A percentile compares a stretch with the other conserved stretches of the same genome.
phyloP scores from a whole-genome alignment of 2,797 vertebrate genomes.

The Nannoperca australis region DNA sequence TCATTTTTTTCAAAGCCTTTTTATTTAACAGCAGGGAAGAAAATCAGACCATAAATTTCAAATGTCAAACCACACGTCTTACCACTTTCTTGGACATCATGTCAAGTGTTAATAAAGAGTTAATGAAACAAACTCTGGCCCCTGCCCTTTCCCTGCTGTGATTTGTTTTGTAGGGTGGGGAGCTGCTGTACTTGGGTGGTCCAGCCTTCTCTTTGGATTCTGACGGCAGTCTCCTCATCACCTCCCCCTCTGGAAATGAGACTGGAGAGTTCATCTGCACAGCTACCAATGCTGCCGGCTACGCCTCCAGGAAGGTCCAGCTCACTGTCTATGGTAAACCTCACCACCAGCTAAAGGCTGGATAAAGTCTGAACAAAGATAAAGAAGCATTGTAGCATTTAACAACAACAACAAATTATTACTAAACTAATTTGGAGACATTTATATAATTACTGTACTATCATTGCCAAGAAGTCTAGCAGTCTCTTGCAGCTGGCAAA shows the following conservation, averaged over 20 bases:
- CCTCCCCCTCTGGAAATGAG: conserved; percentile 90
- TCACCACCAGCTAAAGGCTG: background rate
- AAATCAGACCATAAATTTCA: conserved; percentile 35
- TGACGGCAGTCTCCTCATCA: conserved; percentile 90
- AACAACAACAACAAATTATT: background rate
- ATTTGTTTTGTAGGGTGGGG: conserved; percentile 87
- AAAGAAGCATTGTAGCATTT: background rate
- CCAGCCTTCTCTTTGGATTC: conserved; percentile 86
- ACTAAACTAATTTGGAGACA: background rate
- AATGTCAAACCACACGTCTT: conserved; percentile 33
- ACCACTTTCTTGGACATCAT: conserved; percentile 13
- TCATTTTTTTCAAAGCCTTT: conserved; percentile 12
- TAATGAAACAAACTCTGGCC: conserved; percentile 50
- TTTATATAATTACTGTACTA: background rate
- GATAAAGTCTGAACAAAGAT: background rate
- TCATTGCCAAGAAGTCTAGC: background rate
- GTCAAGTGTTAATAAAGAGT: conserved; percentile 48
- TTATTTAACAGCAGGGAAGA: background rate
- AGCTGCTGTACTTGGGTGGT: conserved; percentile 85
- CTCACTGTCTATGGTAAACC: conserved; percentile 95
- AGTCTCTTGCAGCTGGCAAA: conserved; percentile 1
- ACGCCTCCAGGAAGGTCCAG: conserved; percentile 92
- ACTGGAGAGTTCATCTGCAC: conserved; percentile 94
- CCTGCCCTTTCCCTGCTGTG: conserved; percentile 52
- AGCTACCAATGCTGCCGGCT: conserved; percentile 93